Base-by-base conservation (phyloP, 2,797 vertebrate genomes). In the Micrastur ruficollis region DNA sequence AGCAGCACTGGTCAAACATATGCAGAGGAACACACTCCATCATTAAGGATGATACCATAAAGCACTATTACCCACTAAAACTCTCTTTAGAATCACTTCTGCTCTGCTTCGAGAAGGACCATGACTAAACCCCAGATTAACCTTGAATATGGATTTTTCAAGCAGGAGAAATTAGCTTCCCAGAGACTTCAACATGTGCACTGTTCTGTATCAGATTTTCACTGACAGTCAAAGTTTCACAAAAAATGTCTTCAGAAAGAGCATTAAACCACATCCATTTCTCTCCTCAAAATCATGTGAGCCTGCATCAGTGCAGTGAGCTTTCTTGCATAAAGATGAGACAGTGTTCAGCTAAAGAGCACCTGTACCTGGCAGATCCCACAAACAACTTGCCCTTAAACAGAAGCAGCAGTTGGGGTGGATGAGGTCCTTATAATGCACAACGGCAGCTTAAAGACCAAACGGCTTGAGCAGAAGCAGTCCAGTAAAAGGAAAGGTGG, bases 281-380 rank as follows among this genome's bases (percentile, higher is more conserved):
- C 59, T 82, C 63, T 36, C 50, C 71, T 53, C 50, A 86, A 59
- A 81, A 53, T 34, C 67, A 82, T 1, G 3, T 6, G 44, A 89
- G 71, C 29, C 46, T 80, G 74, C 67, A 90, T 90, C 78, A 89
- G 87, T 44, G 47, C 44, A 72, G 18, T 12, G 72, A 87, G 66
- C 49, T 87, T 90, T 82, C 74, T n/a, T 79, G 84, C 83, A 94
- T 94, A 85, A 94, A 89, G 56, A 92, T 94, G 71, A 97, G 76
- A 27, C 13, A 25, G 32, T 17, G 31, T 55, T 73, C 62, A 81
- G 47, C 44, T 74, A 92, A 81, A 1, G 8, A 90, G 36, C 71
- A 85, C 66, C 76, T 86, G 66, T 73, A 89, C 79, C 79, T 89
- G 90, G 90, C 76, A 94, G 44, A 85, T 29, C 56, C 36, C 56